phyloP scores from a whole-genome alignment of 2,113 vertebrate genomes.

The Gnathonemus longibarbis region DNA sequence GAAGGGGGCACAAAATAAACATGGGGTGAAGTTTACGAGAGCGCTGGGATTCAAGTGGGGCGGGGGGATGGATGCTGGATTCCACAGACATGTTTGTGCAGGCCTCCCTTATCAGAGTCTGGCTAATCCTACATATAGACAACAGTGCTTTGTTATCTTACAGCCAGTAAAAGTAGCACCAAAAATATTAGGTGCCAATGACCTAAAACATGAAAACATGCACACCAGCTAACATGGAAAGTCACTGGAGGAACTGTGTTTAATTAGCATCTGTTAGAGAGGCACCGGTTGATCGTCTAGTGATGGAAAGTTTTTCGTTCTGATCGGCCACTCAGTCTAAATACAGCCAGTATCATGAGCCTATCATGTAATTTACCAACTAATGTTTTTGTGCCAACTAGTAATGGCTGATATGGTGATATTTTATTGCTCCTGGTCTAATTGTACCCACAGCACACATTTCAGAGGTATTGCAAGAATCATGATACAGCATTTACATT shows the following conservation, averaged over 20 bases:
- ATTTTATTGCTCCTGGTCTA: not conserved
- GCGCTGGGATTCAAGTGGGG: not conserved
- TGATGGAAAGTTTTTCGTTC: not conserved
- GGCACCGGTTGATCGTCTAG: not conserved
- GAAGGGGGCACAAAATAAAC: slow-evolving; percentile 1
- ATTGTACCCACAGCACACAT: not conserved
- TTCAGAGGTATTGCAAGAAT: not conserved
- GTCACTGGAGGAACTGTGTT: not conserved
- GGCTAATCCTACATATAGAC: not conserved
- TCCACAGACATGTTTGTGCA: not conserved
- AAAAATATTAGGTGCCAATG: not conserved
- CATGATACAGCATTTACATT: not conserved
- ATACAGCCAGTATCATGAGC: not conserved
- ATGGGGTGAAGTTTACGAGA: slow-evolving; percentile 21
- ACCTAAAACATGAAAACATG: not conserved
- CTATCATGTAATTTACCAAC: not conserved
- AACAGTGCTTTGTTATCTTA: not conserved
- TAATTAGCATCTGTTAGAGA: not conserved
- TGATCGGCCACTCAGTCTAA: not conserved
- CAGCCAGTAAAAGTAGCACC: not conserved
- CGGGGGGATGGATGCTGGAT: not conserved
- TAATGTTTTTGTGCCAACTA: not conserved
- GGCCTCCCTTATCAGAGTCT: not conserved
- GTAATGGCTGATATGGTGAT: not conserved
- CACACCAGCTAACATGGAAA: not conserved